Evolutionary conservation across 2,888 invertebrate genomes (phyloP), one percentile per base, ranked within the genome.

Genomic region (Saturnia pavonia): DNA sequence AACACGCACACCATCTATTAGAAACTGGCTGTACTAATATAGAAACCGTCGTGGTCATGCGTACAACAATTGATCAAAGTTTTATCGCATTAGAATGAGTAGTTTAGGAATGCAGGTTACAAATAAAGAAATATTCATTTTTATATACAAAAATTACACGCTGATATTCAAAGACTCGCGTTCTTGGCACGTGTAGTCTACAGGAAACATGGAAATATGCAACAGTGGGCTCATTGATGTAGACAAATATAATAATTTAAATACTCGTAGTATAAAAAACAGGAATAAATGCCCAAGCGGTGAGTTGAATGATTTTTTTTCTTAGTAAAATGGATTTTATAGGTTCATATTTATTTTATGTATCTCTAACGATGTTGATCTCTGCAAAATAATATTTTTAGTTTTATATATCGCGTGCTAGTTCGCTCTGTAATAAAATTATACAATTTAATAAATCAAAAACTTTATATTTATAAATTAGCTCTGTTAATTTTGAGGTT

Each of bases 361-460:
- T 65, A 65, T 19, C 6, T 65, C 40, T 65, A n/a, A 65, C 65
- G 65, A 65, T 40, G 57, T 65, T 42, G 11, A 51, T 60, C 67
- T 67, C 8, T 22, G 11, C 25, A 43, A 42, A 27, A 57, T 48
- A 19, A 27, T 57, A 54, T 19, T 66, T 48, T 68, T 40, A 67
- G 60, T 14, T 51, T n/a, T 63, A 68, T 19, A 51, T 40, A 42
- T 34, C 34, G n/a, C 48, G 43, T 69, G 8, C 68, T 40, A 19
- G 43, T 73, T 65, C 65, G 7, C 40, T 40, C 65, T 40, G 65
- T 65, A 65, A 65, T 65, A 65, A 65, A 65, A 63, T 34, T 63
- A 57, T 63, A 34, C 34, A 63, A 63, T 63, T 63, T 27, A 60
- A 60, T 60, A 60, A 60, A 27, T 60, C 22, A 57, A 27, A 25